A percentile compares a stretch with the other conserved stretches of the same genome.
Conservation (phyloP, 1,140 invertebrate species). For the Papilio machaon region DNA sequence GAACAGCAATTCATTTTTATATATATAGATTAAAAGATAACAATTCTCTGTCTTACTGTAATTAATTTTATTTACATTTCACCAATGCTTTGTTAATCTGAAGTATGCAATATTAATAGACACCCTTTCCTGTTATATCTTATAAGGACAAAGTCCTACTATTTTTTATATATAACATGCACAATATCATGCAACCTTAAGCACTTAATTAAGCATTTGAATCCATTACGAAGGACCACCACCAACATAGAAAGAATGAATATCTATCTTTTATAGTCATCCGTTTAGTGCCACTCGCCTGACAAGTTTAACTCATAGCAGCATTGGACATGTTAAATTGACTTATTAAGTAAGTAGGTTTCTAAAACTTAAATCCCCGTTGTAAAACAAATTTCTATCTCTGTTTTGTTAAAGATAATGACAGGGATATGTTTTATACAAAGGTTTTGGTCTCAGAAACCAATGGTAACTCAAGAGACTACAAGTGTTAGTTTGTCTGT, state of each 20-base stretch:
- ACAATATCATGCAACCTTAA: slow-evolving; percentile 45
- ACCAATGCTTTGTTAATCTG: not conserved
- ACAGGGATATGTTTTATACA: too few species aligned
- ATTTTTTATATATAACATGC: slow-evolving; percentile 12
- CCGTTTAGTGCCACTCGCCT: not conserved
- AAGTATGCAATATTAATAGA: not conserved
- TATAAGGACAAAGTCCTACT: not conserved
- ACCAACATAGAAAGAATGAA: slow-evolving; percentile 8
- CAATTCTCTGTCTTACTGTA: slow-evolving; percentile 1
- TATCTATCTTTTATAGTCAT: not conserved
- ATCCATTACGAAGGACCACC: not conserved
- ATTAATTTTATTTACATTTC: not conserved
- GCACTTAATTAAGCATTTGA: slow-evolving; percentile 11
- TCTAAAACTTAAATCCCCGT: too few species aligned
- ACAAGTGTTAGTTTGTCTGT: too few species aligned
- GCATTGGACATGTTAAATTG: not conserved
- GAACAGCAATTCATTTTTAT: too few species aligned
- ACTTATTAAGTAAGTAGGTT: not conserved
- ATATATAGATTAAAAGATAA: not conserved
- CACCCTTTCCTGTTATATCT: not conserved
- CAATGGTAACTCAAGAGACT: too few species aligned
- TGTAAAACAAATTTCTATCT: too few species aligned
- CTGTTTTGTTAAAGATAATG: too few species aligned
- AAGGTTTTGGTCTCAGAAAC: too few species aligned
- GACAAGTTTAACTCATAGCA: too few species aligned